A percentile compares a stretch with the other conserved stretches of the same genome.
Conservation (phyloP, 1,140 invertebrate species). For the Diabrotica virgifera region DNA sequence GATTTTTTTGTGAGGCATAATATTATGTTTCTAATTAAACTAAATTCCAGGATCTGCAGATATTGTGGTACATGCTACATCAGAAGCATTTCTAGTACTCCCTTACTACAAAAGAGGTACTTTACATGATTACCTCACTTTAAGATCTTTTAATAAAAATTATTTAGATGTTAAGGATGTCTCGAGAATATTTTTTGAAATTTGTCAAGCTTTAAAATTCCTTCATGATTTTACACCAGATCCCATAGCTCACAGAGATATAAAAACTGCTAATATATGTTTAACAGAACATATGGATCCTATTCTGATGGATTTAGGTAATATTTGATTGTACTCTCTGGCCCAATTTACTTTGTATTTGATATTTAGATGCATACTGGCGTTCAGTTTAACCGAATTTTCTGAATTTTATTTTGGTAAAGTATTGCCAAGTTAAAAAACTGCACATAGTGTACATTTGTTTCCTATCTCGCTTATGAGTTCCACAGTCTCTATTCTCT, state of each 20-base stretch:
- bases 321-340: constrained; percentile 15
- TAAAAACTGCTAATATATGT: constrained; percentile 83
- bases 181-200: constrained; percentile 67
- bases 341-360: too few species aligned
- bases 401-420: too few species aligned
- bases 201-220: constrained; percentile 72
- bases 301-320: constrained; percentile 80
- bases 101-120: constrained; percentile 81
- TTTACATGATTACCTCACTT: constrained; percentile 67
- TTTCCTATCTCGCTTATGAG: too few species aligned
- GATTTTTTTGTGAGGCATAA: neutral
- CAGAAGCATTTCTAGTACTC: constrained; percentile 73
- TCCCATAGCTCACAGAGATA: constrained; percentile 76
- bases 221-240: constrained; percentile 73
- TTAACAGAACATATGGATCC: constrained; percentile 69
- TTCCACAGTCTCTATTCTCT: too few species aligned
- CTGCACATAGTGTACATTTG: too few species aligned
- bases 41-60: constrained; percentile 55
- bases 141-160: constrained; percentile 56
- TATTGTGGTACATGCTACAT: constrained; percentile 65
- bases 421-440: too few species aligned
- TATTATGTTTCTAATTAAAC: constrained; percentile 12
- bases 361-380: too few species aligned
- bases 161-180: constrained; percentile 64
- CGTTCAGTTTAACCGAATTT: too few species aligned